Evolutionary conservation across 2,113 vertebrate genomes (phyloP), one percentile per base, ranked within the genome.

Genomic region (Aptenodytes patagonicus): DNA sequence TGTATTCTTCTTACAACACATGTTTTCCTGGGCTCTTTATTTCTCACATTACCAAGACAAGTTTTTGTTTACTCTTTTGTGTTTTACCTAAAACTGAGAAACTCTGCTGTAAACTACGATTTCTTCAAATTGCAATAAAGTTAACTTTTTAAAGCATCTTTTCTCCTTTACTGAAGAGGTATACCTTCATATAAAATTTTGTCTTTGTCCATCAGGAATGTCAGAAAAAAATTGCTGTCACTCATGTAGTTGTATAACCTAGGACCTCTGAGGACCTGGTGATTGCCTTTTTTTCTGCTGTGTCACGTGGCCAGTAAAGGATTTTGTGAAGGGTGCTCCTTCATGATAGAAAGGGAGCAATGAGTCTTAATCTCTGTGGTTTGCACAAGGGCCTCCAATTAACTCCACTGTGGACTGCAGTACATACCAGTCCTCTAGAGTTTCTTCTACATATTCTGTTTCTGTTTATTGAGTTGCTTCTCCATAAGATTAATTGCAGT

Each of bases 221-320:
- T 66, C 73, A 88, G 94, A 90, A 88, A 77, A 85, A 95, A 96
- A 64, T 25, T 95, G 96, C 87, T 96, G 84, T 97, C 94, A 95
- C 21, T 97, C 96, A 89, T 94, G 94, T 89, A 87, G 15, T 36
- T 84, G 7, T 60, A 7, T 85, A 78, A 90, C 44, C 6, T 11
- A 46, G n/a, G 36, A 73, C n/a, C 65, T 68, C 25, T 72, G 47
- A 58, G 38, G 32, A 83, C 20, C 29, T 28, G 24, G 34, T 21
- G 40, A 4, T 57, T 4, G 4, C 21, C 36, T 70, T 83, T 85
- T 72, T 20, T 86, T 81, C 46, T 94, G 17, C 38, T 82, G 15
- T 64, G 55, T 46, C 40, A 9, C 0, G 0, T 77, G 55, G 25
- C 70, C 64, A 44, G 4, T 28, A 31, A n/a, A 83, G 40, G 28